phyloP scores from a whole-genome alignment of 1,140 invertebrate genomes.

The Drosophila bocqueti region DNA sequence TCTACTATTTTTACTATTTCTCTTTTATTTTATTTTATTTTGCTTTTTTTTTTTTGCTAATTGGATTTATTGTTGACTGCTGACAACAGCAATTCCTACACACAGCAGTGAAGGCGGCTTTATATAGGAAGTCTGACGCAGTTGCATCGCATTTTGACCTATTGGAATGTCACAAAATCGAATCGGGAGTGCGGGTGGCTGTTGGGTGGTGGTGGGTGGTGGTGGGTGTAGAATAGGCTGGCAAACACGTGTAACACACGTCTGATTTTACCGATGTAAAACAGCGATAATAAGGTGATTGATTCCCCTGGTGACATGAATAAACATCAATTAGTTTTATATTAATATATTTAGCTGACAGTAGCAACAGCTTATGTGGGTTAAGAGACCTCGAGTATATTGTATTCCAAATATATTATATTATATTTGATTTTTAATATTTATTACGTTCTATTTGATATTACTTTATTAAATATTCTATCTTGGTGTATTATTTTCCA shows the following conservation, averaged over 20 bases:
- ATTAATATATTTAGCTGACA: background rate
- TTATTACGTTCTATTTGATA: too few relatives aligned
- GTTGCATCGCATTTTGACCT: constrained; percentile 45
- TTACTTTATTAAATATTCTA: too few relatives aligned
- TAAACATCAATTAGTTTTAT: constrained; percentile 14
- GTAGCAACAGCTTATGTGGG: background rate
- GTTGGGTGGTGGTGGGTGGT: background rate
- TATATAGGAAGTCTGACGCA: constrained; percentile 36
- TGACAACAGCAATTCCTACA: constrained; percentile 49
- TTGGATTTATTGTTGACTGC: constrained; percentile 83
- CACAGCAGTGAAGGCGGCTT: background rate
- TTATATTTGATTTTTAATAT: too few relatives aligned
- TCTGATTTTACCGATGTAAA: background rate
- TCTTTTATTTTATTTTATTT: constrained; percentile 35
- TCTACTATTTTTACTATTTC: constrained; percentile 49
- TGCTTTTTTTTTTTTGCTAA: constrained; percentile 49
- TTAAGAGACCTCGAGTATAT: background rate
- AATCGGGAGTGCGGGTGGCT: constrained; percentile 5
- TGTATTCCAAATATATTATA: background rate
- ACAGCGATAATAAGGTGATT: constrained; percentile 18
- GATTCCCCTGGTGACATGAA: background rate
- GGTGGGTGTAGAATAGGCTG: background rate
- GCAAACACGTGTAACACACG: constrained; percentile 28
- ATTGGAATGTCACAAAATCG: constrained; percentile 25
- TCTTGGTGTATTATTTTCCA: too few relatives aligned